Evolutionary conservation across 2,797 vertebrate species (phyloP).

Genomic region (Paguma larvata): DNA sequence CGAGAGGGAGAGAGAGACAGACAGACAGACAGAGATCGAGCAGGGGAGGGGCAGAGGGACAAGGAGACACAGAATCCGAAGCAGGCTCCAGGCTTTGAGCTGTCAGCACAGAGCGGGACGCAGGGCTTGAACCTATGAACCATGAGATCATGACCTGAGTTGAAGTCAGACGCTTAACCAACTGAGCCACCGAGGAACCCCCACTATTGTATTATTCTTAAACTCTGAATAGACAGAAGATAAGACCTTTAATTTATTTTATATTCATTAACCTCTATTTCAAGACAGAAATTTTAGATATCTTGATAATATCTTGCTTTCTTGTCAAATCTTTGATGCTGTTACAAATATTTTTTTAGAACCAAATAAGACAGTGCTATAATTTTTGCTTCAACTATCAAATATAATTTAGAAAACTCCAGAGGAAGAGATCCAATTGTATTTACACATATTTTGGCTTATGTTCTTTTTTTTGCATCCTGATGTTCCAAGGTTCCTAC

Average conservation of each 20-base stretch:
- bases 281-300: neutral
- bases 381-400: neutral
- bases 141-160: too few relatives aligned
- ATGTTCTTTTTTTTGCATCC: neutral
- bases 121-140: too few relatives aligned
- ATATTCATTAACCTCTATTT: neutral
- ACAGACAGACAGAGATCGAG: too few relatives aligned
- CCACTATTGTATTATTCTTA: neutral
- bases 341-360: conserved; percentile 17
- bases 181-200: too few relatives aligned
- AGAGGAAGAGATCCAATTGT: neutral
- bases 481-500: neutral
- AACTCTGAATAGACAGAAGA: neutral
- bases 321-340: neutral
- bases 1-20: too few relatives aligned
- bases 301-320: neutral
- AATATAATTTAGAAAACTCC: neutral
- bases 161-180: too few relatives aligned
- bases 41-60: too few relatives aligned
- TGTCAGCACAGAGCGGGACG: too few relatives aligned
- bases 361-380: neutral
- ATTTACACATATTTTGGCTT: conserved; percentile 21
- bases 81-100: too few relatives aligned
- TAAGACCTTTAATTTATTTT: neutral
- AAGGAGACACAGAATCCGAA: too few relatives aligned